Base-by-base conservation (phyloP, 1,140 invertebrate species). In the Bathynomus jamesi region DNA sequence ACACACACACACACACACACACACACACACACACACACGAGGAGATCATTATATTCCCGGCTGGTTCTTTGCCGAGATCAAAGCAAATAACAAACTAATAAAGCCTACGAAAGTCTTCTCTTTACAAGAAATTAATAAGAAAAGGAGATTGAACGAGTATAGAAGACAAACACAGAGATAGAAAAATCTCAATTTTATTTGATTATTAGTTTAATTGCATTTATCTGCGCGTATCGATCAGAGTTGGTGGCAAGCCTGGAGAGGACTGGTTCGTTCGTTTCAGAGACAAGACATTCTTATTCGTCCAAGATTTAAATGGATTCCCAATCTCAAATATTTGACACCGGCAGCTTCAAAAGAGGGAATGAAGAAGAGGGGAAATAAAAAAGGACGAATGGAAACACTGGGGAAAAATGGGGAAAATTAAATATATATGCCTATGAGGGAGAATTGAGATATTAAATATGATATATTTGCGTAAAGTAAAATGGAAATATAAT, bases 291-390 rank as follows among this genome's bases (percentile, higher is more conserved):
- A 53, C 40, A 53, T 53, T 53, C 40, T 53, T 53, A 53, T 53
- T 53, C 40, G 40, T 53, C 40, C 40, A 53, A 53, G 40, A 53
- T 53, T 53, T 53, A 53, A 53, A 53, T 53, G 40, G 40, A 53
- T 53, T 53, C 40, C 40, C 40, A 53, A 53, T 53, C 40, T 53
- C 40, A 53, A 53, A 53, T 53, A 53, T 53, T 53, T 53, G 40
- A 2, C 40, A 40, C 32, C 32, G 32, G 32, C 32, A 40, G 32
- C 32, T 40, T 40, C 40, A 53, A 53, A 53, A 3, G 2, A 1
- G 21, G 40, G 5, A 21, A 53, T 21, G 2, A 53, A 21, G 13
- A 53, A 53, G 21, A 3, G 40, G 2, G 21, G 40, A 3, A 53
- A 21, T n/a, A n/a, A n/a, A n/a, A n/a, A n/a, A n/a, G n/a, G n/a